These are phyloP conservation scores for Vireo altiloquus DNA, from an alignment of 2,113 vertebrate genomes.

Conservation along the genomic window DNA sequence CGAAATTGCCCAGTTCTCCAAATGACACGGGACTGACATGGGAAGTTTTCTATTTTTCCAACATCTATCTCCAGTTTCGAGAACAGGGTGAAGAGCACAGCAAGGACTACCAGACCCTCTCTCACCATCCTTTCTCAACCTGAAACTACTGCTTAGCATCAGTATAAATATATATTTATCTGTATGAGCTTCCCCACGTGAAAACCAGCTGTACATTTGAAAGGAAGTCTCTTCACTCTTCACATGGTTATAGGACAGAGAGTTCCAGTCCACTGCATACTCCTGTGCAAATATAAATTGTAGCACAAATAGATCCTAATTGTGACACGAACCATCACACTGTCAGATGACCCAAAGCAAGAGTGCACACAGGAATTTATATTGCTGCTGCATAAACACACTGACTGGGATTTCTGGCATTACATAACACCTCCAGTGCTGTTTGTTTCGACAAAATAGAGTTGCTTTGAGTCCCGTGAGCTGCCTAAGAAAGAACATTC, in stretches of 20 bases:
- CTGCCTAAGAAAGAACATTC: background rate
- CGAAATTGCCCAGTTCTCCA: background rate
- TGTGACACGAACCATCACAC: background rate
- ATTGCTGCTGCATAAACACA: conserved; percentile 28
- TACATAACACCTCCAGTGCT: background rate
- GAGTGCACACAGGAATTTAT: background rate
- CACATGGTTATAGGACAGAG: background rate
- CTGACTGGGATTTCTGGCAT: background rate
- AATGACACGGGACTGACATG: background rate
- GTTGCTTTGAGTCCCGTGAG: background rate
- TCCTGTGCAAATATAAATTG: background rate
- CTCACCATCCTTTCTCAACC: background rate
- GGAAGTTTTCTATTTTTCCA: background rate
- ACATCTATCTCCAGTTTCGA: background rate
- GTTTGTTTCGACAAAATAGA: background rate
- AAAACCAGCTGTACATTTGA: background rate
- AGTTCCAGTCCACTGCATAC: background rate
- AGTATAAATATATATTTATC: background rate
- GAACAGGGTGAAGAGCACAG: background rate
- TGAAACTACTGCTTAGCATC: background rate
- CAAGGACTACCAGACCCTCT: background rate
- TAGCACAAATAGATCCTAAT: background rate
- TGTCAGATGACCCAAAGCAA: background rate
- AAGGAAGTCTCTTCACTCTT: background rate
- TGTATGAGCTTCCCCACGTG: background rate